Evolutionary conservation across 2,888 invertebrate genomes (phyloP).

Genomic region (Pandemis heparana): DNA sequence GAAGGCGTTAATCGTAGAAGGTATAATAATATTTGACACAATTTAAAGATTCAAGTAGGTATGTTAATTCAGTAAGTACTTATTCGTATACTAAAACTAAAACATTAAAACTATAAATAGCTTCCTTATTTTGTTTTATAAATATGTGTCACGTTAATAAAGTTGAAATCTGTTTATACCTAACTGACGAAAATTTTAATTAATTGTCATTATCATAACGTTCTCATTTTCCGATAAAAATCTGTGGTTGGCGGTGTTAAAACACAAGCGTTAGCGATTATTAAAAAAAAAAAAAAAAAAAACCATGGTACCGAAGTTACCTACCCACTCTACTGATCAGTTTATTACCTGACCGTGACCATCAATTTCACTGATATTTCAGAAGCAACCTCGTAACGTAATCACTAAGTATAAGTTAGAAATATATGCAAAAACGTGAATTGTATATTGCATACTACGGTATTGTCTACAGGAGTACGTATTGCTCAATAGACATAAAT

Average conservation of each 20-base stretch:
- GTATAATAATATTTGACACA: background rate
- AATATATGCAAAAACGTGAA: no score
- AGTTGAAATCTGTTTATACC: background rate
- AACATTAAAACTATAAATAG: constrained; percentile 6
- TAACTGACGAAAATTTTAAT: background rate
- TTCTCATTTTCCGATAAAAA: constrained; percentile 20
- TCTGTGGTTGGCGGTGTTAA: background rate
- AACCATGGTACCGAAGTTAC: no score
- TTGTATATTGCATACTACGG: no score
- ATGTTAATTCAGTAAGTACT: constrained; percentile 18
- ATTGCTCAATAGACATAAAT: no score
- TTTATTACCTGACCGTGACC: background rate
- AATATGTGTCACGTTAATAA: background rate
- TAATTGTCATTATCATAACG: background rate
- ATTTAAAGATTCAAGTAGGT: constrained; percentile 25
- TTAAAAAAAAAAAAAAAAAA: no score
- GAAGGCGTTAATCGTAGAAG: constrained; percentile 4
- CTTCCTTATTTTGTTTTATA: constrained; percentile 5
- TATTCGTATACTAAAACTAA: background rate
- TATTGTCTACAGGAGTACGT: no score
- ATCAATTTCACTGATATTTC: background rate
- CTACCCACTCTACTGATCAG: no score
- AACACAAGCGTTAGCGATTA: background rate
- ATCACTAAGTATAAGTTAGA: no score
- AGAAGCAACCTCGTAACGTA: no score